Evolutionary conservation across 2,113 vertebrate species (phyloP).

Genomic region (Sylvia atricapilla): DNA sequence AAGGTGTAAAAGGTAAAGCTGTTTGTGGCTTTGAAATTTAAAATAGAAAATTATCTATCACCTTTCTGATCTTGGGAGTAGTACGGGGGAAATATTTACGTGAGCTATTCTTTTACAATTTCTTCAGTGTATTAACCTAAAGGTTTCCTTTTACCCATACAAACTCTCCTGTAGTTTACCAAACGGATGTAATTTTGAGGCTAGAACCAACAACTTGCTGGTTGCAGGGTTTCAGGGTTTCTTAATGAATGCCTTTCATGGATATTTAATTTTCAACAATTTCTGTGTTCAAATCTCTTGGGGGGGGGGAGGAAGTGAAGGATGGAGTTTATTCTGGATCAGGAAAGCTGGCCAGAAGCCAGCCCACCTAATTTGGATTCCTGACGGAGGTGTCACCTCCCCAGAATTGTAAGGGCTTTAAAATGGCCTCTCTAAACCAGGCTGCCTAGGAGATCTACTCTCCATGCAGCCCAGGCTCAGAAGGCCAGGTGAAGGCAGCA

Average conservation of each 20-base stretch:
- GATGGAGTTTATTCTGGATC: slow-evolving; percentile 36
- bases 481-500: background rate
- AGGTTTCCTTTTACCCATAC: background rate
- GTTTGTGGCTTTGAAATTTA: background rate
- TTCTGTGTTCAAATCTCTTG: background rate
- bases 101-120: slow-evolving; percentile 13
- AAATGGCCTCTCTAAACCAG: background rate
- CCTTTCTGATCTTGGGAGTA: background rate
- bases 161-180: slow-evolving; percentile 8
- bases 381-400: background rate
- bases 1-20: slow-evolving; percentile 3
- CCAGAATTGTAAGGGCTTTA: background rate
- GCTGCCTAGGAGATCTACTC: background rate
- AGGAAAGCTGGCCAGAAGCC: slow-evolving; percentile 4
- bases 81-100: background rate
- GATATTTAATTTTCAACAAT: slow-evolving; percentile 26
- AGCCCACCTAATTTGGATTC: slow-evolving; percentile 36
- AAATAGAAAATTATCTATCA: background rate
- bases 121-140: slow-evolving; percentile 7
- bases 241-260: slow-evolving; percentile 32
- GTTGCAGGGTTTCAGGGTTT: slow-evolving; percentile 7
- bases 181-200: background rate
- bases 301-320: background rate
- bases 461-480: background rate
- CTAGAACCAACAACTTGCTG: slow-evolving; percentile 6